phyloP scores from a whole-genome alignment of 2,113 vertebrate genomes.

The Erpornis zantholeuca region DNA sequence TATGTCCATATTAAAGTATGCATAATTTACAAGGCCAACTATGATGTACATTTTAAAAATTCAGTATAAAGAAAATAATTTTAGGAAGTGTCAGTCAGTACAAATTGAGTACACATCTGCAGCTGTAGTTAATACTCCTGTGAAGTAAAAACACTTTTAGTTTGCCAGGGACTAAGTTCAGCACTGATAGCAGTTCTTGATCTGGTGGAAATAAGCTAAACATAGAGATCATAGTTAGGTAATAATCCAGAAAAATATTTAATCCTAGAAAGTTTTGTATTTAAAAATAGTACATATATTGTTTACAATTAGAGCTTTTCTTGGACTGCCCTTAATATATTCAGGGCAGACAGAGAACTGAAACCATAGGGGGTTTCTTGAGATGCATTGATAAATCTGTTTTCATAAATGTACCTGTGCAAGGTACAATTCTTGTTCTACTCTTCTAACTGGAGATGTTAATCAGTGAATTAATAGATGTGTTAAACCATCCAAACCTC shows the following conservation, averaged over 20 bases:
- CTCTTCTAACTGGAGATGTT: not conserved
- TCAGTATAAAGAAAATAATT: not conserved
- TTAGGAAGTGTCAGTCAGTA: not conserved
- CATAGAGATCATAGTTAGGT: not conserved
- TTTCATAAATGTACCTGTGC: not conserved
- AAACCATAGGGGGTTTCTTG: not conserved
- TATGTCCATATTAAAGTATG: not conserved
- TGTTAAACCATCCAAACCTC: not conserved
- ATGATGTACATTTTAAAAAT: not conserved
- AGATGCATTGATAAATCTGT: not conserved
- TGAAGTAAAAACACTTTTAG: not conserved
- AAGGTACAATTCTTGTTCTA: not conserved
- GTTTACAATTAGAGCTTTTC: not conserved
- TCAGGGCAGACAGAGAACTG: not conserved
- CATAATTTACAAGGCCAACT: not conserved
- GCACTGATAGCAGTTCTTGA: not conserved
- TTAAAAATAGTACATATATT: not conserved
- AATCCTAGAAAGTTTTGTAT: not conserved
- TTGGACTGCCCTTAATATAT: not conserved
- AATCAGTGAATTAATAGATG: not conserved
- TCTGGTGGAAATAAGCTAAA: not conserved
- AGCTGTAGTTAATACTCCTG: not conserved
- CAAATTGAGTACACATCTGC: not conserved
- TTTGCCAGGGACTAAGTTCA: not conserved
- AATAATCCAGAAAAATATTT: not conserved